Percentiles rank a stretch among this genome's conserved stretches.
Evolutionary conservation across 1,140 invertebrate species (phyloP).

Genomic region (Gyrodactylus bullatarudis): DNA sequence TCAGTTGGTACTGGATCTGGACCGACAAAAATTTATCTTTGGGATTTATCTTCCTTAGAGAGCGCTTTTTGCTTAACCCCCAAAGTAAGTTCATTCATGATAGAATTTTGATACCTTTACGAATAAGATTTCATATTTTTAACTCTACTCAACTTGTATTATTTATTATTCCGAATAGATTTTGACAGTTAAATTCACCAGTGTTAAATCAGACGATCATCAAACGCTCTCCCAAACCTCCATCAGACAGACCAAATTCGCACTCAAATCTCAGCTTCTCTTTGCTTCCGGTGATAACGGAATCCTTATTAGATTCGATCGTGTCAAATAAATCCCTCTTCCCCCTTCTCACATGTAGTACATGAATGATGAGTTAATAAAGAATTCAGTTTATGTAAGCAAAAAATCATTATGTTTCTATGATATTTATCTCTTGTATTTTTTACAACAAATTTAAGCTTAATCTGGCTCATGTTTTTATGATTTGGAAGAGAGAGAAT

Average conservation of each 20-base stretch:
- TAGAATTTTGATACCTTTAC: not conserved
- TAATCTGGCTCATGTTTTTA: too few relatives aligned
- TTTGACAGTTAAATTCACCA: not conserved
- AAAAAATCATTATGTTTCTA: too few relatives aligned
- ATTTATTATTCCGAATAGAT: not conserved
- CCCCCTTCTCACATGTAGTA: too few relatives aligned
- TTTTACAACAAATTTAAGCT: too few relatives aligned
- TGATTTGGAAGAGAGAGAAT: too few relatives aligned
- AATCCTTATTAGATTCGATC: constrained; percentile 4
- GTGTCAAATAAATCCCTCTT: too few relatives aligned
- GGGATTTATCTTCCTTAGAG: not conserved
- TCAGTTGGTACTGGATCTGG: not conserved
- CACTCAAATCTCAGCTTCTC: not conserved
- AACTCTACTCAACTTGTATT: not conserved
- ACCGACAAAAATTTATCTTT: not conserved
- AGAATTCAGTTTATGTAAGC: too few relatives aligned
- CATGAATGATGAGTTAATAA: too few relatives aligned
- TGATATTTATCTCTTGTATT: too few relatives aligned
- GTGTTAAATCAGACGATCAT: not conserved
- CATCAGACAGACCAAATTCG: constrained; percentile 5
- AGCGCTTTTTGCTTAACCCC: not conserved
- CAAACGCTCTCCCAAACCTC: not conserved
- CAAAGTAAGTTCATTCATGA: not conserved
- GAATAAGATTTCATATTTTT: not conserved
- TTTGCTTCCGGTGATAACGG: not conserved